A percentile compares a stretch with the other conserved stretches of the same genome.
These are phyloP conservation scores for Otis tarda DNA, from an alignment of 2,113 vertebrate species.

Conservation along the genomic window DNA sequence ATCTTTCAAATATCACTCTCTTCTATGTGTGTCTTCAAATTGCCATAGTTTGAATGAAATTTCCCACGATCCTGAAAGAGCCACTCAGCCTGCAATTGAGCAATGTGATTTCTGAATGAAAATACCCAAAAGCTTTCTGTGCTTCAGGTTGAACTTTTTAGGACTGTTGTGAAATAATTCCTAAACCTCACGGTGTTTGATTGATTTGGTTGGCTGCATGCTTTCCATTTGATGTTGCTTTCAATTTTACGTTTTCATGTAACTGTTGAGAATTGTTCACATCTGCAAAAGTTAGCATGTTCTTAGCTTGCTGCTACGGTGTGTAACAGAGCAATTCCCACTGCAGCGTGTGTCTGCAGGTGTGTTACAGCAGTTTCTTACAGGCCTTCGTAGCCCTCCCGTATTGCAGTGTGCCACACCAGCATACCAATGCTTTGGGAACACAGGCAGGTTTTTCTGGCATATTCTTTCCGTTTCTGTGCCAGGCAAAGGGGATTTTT, in stretches of 20 bases:
- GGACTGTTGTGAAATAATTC: constrained; percentile 62
- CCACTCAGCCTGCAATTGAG: constrained; percentile 32
- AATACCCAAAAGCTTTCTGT: background rate
- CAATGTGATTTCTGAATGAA: background rate
- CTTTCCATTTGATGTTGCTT: constrained; percentile 18
- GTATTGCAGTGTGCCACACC: background rate
- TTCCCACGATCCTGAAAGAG: constrained; percentile 54
- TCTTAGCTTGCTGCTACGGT: constrained; percentile 9
- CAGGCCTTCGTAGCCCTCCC: background rate
- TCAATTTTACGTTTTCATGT: background rate
- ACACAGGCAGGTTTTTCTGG: background rate
- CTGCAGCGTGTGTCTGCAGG: constrained; percentile 24
- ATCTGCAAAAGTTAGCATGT: constrained; percentile 19
- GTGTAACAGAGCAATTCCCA: background rate
- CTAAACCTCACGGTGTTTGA: constrained; percentile 34
- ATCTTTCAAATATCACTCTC: background rate
- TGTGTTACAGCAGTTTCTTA: background rate
- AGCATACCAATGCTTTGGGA: background rate
- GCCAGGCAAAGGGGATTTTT: background rate
- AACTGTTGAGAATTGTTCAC: constrained; percentile 3
- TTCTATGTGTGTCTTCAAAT: constrained; percentile 7
- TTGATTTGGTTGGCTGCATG: constrained; percentile 54
- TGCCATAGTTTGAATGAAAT: constrained; percentile 4
- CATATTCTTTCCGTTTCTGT: background rate
- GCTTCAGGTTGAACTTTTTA: constrained; percentile 55